phyloP scores from a whole-genome alignment of 2,113 vertebrate genomes.

The Phoenicopterus ruber region DNA sequence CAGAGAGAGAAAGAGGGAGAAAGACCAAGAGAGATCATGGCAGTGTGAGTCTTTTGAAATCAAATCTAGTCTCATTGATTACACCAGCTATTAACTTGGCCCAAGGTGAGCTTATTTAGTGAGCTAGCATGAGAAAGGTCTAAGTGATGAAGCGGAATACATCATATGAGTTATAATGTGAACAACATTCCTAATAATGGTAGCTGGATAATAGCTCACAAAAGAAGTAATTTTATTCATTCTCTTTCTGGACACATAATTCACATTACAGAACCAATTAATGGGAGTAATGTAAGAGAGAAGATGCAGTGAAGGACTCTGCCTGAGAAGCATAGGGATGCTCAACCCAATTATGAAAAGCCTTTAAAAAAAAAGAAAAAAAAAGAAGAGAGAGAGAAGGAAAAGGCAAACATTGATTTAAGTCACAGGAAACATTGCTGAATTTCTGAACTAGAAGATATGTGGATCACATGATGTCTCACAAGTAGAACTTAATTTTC shows the following conservation, averaged over 20 bases:
- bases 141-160: neutral
- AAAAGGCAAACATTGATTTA: neutral
- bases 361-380: neutral
- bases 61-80: neutral
- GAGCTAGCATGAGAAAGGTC: neutral
- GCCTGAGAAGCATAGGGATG: neutral
- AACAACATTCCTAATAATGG: neutral
- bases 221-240: neutral
- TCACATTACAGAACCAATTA: neutral
- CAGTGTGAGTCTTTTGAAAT: neutral
- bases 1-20: neutral
- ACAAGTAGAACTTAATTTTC: neutral
- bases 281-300: neutral
- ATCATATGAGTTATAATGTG: neutral
- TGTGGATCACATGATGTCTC: rapidly evolving
- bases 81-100: neutral
- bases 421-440: neutral
- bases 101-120: neutral
- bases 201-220: neutral
- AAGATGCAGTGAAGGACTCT: neutral
- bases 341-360: neutral
- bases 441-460: neutral
- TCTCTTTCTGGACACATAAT: neutral
- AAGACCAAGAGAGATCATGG: rapidly evolving
- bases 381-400: too few relatives aligned